Evolutionary conservation across 2,113 vertebrate genomes (phyloP), one percentile per base, ranked within the genome.

Genomic region (Catharus minimus): DNA sequence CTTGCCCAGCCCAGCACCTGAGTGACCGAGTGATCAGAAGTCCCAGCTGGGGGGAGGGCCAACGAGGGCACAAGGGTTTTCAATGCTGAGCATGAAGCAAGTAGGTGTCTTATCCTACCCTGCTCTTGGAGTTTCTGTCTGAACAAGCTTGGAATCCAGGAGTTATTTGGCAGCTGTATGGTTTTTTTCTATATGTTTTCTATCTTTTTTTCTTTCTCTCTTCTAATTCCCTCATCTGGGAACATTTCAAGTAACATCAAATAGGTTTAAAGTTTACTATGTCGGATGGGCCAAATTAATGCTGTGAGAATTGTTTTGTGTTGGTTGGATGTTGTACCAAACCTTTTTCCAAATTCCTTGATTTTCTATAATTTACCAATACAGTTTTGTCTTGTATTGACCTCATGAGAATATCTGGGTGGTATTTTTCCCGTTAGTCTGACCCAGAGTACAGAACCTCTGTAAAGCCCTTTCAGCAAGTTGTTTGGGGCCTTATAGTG

Each of bases 1-100:
- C 19, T 1, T 8, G 3, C n/a, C 47, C 5, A 9, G 9, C 11
- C 13, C 57, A 38, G 39, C 22, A 1, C 47, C 66, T 32, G 27
- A 71, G 39, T 3, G n/a, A 26, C 30, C 2, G 0, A 43, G 30
- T 15, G 56, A 46, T 18, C 49, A 39, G 7, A 11, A 0, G 1
- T 47, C n/a, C 22, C 58, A 47, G 19, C 49, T 13, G 1, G 6
- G 17, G 13, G 8, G 5, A 27, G 9, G 7, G 21, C 6, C 9
- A 18, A 46, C 0, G 0, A 44, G 15, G 15, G 4, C 5, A 11
- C 28, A 55, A n/a, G 47, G 18, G 26, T 5, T 38, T 82, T 32
- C 15, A 52, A 33, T 32, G n/a, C 8, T 44, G 17, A 61, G 22
- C n/a, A 22, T 18, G 17, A 82, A 27, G 30, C 5, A 56, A 33